A percentile compares a stretch with the other conserved stretches of the same genome.
phyloP scores from a whole-genome alignment of 2,113 vertebrate genomes.

The Spermophilus dauricus region DNA sequence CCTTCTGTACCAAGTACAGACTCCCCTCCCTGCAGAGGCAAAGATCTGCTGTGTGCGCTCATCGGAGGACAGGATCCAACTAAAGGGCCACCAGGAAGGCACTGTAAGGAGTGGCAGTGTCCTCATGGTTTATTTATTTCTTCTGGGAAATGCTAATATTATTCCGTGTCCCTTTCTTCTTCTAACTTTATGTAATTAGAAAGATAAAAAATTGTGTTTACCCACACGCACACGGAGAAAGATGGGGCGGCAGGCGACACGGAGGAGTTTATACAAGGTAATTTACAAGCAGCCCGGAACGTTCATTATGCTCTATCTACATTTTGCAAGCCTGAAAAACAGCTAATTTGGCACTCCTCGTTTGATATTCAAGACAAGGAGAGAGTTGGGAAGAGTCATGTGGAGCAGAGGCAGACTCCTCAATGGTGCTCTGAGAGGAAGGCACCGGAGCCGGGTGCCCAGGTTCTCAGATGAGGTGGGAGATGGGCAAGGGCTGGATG shows the following conservation, averaged over 20 bases:
- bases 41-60: background rate
- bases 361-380: slow-evolving; percentile 80
- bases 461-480: background rate
- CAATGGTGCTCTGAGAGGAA: background rate
- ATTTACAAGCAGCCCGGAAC: slow-evolving; percentile 82
- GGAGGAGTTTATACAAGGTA: slow-evolving; percentile 83
- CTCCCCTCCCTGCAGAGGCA: background rate
- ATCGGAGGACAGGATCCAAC: slow-evolving; percentile 47
- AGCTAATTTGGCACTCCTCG: slow-evolving; percentile 71
- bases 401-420: background rate
- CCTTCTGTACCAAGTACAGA: background rate
- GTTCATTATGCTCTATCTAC: slow-evolving; percentile 83
- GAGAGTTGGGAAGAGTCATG: slow-evolving; percentile 58
- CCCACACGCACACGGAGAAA: slow-evolving; percentile 75
- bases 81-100: slow-evolving; percentile 28
- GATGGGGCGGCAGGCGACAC: slow-evolving; percentile 71
- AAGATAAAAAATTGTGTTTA: slow-evolving; percentile 82
- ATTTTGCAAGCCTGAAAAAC: slow-evolving; percentile 79
- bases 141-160: slow-evolving; percentile 80
- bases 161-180: slow-evolving; percentile 77
- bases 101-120: background rate
- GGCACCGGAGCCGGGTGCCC: background rate
- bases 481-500: background rate
- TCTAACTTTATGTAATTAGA: slow-evolving; percentile 85
- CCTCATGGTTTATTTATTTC: slow-evolving; percentile 82